These are phyloP conservation scores for Lycopodina hypogea DNA, from an alignment of 37 sponge, comb jelly and placozoan species.

Conservation along the genomic window DNA sequence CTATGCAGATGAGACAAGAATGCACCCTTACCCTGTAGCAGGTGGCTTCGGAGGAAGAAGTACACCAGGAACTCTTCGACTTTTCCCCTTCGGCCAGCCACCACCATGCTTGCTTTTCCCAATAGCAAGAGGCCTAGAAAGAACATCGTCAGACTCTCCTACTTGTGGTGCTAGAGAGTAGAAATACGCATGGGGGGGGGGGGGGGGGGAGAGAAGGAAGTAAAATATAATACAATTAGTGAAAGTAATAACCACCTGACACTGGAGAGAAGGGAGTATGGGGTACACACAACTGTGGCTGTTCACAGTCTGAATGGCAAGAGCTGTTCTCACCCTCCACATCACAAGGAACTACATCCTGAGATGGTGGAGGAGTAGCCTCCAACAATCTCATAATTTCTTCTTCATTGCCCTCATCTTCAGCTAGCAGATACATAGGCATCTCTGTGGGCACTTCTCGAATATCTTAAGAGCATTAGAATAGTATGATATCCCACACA, in stretches of 20 bases:
- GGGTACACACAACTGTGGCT: too few species aligned
- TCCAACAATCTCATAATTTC: constrained; percentile 40
- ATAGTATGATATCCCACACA: background rate
- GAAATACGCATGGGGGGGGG: background rate
- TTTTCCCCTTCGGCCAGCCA: constrained; percentile 52
- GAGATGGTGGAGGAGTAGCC: constrained; percentile 1
- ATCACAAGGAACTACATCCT: background rate
- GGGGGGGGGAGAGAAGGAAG: background rate
- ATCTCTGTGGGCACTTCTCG: constrained; percentile 39
- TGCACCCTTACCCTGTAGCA: constrained; percentile 21
- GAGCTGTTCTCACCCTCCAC: too few species aligned
- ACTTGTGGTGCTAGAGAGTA: background rate
- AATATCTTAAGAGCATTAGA: background rate
- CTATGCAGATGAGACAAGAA: background rate
- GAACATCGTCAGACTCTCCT: background rate
- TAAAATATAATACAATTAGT: too few species aligned
- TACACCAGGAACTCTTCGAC: background rate
- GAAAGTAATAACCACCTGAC: too few species aligned
- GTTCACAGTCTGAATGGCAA: too few species aligned
- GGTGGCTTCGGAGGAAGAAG: constrained; percentile 31
- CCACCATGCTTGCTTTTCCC: constrained; percentile 21
- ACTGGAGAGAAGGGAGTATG: too few species aligned
- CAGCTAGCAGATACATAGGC: constrained; percentile 58
- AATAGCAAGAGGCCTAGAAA: background rate
- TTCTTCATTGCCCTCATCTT: constrained; percentile 63